Evolutionary conservation across 2,888 invertebrate species (phyloP).

Genomic region (Ectropis crepuscularia): DNA sequence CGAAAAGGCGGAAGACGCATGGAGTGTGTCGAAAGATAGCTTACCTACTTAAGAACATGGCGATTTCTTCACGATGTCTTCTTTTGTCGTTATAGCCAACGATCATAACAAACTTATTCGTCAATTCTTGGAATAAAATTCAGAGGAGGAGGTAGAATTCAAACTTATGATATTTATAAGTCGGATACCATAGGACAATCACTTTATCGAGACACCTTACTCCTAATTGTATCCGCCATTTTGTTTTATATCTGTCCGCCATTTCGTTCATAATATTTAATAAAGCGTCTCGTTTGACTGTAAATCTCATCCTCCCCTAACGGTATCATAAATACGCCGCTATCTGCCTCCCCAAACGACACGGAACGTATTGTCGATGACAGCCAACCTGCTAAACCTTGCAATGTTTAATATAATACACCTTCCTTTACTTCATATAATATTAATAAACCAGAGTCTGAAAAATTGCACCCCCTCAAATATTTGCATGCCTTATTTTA

Average conservation of each 20-base stretch:
- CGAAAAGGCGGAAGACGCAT: too few species aligned
- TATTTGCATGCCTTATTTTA: too few species aligned
- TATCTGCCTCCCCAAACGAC: not conserved
- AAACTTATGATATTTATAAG: too few species aligned
- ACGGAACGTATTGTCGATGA: not conserved
- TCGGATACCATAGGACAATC: not conserved
- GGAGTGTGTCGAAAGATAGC: too few species aligned
- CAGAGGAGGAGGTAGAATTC: too few species aligned
- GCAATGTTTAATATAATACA: conserved; percentile 6
- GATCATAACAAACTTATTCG: too few species aligned
- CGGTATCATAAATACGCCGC: not conserved
- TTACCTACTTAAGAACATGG: too few species aligned
- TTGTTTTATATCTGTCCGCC: not conserved
- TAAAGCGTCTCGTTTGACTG: too few species aligned
- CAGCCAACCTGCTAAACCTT: not conserved
- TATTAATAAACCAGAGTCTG: conserved; percentile 3
- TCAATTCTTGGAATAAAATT: too few species aligned
- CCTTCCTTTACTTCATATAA: not conserved
- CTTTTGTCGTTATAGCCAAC: too few species aligned
- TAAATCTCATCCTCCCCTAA: not conserved
- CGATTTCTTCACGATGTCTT: too few species aligned
- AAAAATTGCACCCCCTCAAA: not conserved
- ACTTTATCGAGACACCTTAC: not conserved
- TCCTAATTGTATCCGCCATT: not conserved
- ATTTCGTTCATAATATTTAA: too few species aligned